phyloP scores from a whole-genome alignment of 2,113 vertebrate species.

The Ceyx melanurus region DNA sequence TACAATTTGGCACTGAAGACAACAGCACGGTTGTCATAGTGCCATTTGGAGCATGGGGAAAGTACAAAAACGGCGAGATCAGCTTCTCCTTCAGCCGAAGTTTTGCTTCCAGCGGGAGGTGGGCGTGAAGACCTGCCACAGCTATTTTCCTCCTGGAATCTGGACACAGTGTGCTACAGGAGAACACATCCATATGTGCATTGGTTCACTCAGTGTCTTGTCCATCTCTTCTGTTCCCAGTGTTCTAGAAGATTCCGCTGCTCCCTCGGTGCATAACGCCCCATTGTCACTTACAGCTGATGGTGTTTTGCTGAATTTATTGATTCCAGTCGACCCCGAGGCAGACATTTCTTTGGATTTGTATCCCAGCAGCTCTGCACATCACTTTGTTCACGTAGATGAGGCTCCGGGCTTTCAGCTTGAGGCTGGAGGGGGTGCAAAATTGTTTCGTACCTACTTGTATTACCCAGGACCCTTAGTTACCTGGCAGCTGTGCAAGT shows the following conservation, averaged over 20 bases:
- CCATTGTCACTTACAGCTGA: not conserved
- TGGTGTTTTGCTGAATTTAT: not conserved
- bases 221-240: constrained; percentile 16
- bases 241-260: not conserved
- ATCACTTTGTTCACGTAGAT: not conserved
- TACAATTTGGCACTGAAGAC: constrained; percentile 93
- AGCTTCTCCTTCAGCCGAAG: constrained; percentile 95
- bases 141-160: constrained; percentile 21
- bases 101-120: constrained; percentile 93
- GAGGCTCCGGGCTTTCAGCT: not conserved
- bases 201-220: not conserved
- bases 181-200: not conserved
- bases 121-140: constrained; percentile 77
- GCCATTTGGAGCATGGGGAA: constrained; percentile 96
- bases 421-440: not conserved
- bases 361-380: not conserved
- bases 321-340: not conserved
- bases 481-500: not conserved
- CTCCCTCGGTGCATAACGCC: not conserved
- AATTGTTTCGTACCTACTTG: not conserved
- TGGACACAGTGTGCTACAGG: not conserved
- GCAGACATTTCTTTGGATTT: constrained; percentile 6
- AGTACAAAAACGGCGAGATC: constrained; percentile 84
- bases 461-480: not conserved
- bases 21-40: constrained; percentile 93